Evolutionary conservation across 2,113 vertebrate genomes (phyloP).

Genomic region (Toxotes jaculatrix): DNA sequence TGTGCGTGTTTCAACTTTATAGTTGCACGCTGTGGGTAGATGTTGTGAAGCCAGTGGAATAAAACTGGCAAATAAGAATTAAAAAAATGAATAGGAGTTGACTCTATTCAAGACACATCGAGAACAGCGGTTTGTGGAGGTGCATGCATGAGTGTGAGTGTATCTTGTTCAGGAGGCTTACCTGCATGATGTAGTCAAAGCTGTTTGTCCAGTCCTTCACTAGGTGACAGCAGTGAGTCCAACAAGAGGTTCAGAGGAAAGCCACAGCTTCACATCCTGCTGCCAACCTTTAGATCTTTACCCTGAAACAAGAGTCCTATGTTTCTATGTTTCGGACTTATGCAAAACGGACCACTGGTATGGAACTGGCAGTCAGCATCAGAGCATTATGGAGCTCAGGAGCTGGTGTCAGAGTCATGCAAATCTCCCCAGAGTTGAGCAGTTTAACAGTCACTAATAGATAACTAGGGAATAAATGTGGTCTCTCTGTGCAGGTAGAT

Average conservation of each 20-base stretch:
- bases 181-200: not conserved
- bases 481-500: slow-evolving; percentile 22
- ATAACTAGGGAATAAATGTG: slow-evolving; percentile 59
- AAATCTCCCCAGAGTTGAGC: slow-evolving; percentile 68
- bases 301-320: slow-evolving; percentile 62
- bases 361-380: slow-evolving; percentile 33
- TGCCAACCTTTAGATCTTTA: not conserved
- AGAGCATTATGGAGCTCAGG: slow-evolving; percentile 1
- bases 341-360: slow-evolving; percentile 64
- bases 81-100: not conserved
- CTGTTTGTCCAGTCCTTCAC: slow-evolving; percentile 52
- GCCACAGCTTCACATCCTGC: slow-evolving; percentile 22
- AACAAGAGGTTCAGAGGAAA: slow-evolving; percentile 11
- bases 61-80: slow-evolving; percentile 10
- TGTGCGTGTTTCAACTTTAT: slow-evolving; percentile 28
- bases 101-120: not conserved
- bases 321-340: slow-evolving; percentile 33
- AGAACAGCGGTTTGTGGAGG: not conserved
- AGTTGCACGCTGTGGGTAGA: not conserved
- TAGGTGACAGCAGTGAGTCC: slow-evolving; percentile 79
- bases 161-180: not conserved
- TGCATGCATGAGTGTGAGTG: not conserved
- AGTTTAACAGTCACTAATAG: slow-evolving; percentile 56
- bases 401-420: slow-evolving; percentile 60
- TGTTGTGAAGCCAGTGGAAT: not conserved